A percentile compares a stretch with the other conserved stretches of the same genome.
Evolutionary conservation across 2,113 vertebrate species (phyloP).

Genomic region (Tyrannus savana): DNA sequence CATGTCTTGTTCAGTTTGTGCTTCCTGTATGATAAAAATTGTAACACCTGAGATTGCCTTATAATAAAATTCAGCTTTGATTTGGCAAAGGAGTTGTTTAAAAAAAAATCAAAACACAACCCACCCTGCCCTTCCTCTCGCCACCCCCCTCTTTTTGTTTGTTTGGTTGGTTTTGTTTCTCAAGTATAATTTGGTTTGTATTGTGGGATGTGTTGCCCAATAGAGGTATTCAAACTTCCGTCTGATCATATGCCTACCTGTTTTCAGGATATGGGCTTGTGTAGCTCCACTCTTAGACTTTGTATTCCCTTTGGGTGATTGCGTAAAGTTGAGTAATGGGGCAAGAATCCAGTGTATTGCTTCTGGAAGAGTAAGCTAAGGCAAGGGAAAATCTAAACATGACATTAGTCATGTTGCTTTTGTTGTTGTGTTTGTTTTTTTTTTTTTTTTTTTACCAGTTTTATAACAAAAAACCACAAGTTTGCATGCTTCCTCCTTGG

Average conservation of each 20-base stretch:
- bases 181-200: not conserved
- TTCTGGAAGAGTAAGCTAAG: not conserved
- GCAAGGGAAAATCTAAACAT: not conserved
- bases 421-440: not conserved
- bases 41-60: not conserved
- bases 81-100: not conserved
- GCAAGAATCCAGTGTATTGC: not conserved
- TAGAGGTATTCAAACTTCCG: not conserved
- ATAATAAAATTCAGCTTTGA: not conserved
- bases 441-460: not conserved
- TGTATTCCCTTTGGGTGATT: not conserved
- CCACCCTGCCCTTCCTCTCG: too few species aligned
- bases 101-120: not conserved
- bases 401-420: not conserved
- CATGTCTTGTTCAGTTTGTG: not conserved
- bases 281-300: not conserved
- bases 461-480: not conserved
- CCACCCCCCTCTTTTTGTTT: fast-evolving
- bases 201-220: not conserved
- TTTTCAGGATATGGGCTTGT: not conserved
- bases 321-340: not conserved
- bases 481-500: not conserved
- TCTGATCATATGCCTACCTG: not conserved
- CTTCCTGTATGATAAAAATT: not conserved
- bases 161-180: not conserved